Conservation (phyloP, 2,888 invertebrate genomes). For the Nomada ruficornis region DNA sequence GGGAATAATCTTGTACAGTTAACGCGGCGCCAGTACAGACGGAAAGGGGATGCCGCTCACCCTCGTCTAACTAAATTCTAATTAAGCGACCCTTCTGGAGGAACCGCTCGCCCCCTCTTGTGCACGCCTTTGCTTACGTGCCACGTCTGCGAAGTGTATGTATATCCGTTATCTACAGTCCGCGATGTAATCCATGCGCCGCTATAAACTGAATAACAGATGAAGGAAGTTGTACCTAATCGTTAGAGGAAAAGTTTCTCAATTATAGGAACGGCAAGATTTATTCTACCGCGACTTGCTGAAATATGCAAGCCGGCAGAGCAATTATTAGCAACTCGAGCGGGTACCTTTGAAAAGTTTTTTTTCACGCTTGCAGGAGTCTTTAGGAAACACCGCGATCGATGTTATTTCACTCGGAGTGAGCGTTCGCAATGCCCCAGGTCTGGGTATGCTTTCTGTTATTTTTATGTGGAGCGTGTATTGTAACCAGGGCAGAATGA, state of each 20-base stretch:
- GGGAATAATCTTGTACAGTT: conserved; percentile 78
- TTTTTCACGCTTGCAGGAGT: not conserved
- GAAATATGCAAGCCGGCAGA: conserved; percentile 6
- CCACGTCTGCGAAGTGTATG: conserved; percentile 48
- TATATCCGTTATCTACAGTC: conserved; percentile 34
- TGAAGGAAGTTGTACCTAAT: conserved; percentile 34
- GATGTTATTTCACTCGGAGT: not conserved
- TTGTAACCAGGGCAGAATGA: too few relatives aligned
- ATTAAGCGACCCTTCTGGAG: conserved; percentile 78
- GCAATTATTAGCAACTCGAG: conserved; percentile 1
- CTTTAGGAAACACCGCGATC: not conserved
- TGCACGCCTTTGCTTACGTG: conserved; percentile 57
- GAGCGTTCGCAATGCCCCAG: not conserved
- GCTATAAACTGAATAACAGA: conserved; percentile 47
- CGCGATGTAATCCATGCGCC: conserved; percentile 40
- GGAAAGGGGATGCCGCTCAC: conserved; percentile 47
- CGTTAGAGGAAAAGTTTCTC: conserved; percentile 15
- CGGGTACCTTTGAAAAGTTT: not conserved
- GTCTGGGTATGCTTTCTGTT: not conserved
- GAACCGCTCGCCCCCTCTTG: conserved; percentile 57
- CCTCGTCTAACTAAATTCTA: conserved; percentile 78
- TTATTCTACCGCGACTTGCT: conserved; percentile 5
- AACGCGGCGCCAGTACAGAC: conserved; percentile 65
- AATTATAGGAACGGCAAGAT: conserved; percentile 3
- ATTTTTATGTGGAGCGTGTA: not conserved